Evolutionary conservation across 2,888 invertebrate species (phyloP).

Genomic region (Protula sp.): DNA sequence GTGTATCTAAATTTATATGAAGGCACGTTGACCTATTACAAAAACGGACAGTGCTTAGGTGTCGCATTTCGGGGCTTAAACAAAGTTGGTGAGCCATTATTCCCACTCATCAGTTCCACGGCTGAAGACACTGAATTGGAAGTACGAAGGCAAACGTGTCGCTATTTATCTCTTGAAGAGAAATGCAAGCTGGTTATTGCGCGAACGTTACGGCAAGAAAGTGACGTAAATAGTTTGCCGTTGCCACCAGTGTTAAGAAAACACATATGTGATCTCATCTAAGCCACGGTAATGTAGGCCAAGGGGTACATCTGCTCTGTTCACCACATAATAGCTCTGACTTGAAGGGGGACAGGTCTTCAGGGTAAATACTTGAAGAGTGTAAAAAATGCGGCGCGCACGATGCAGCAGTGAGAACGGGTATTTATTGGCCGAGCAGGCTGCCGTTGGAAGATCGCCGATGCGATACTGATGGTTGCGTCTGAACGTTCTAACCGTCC

Average conservation of each 20-base stretch:
- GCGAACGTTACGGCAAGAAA: neutral
- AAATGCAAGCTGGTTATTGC: constrained; percentile 30
- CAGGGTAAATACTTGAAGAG: no score
- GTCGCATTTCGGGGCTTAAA: constrained; percentile 31
- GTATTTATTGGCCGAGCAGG: no score
- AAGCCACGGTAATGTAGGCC: no score
- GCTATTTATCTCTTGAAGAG: constrained; percentile 31
- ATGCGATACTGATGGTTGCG: no score
- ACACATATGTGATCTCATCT: neutral
- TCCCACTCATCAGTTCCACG: constrained; percentile 37
- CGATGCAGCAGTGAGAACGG: no score
- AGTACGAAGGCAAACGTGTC: constrained; percentile 27
- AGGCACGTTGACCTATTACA: constrained; percentile 34
- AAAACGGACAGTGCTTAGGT: constrained; percentile 33
- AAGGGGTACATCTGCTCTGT: no score
- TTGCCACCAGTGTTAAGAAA: neutral
- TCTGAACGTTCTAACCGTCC: no score
- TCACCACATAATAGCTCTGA: no score
- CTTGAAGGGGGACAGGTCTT: no score
- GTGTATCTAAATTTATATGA: constrained; percentile 33
- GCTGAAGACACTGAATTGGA: constrained; percentile 35
- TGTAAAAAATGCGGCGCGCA: no score
- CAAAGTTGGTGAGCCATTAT: constrained; percentile 24
- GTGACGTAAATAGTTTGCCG: neutral
- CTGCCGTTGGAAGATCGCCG: no score